phyloP scores from a whole-genome alignment of 2,113 vertebrate species.

The Anguilla rostrata region DNA sequence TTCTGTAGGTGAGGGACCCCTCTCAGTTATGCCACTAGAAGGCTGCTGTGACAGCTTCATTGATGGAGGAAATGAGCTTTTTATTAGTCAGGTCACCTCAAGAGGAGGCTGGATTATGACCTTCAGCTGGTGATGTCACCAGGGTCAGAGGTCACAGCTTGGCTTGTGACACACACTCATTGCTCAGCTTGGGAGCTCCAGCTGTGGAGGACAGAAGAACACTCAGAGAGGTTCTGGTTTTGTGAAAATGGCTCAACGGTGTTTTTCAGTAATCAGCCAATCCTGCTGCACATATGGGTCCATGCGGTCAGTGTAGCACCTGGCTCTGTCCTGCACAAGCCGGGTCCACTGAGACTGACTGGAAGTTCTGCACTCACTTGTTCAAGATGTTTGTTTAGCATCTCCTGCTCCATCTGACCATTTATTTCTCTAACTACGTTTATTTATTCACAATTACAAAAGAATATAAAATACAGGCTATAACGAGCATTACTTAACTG shows the following conservation, averaged over 20 bases:
- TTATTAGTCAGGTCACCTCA: conserved; percentile 6
- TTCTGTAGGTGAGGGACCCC: background rate
- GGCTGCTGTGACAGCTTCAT: conserved; percentile 10
- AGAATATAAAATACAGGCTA: too few relatives aligned
- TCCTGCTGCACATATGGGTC: too few relatives aligned
- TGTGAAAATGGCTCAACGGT: background rate
- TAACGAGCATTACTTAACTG: background rate
- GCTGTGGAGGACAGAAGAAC: conserved; percentile 34
- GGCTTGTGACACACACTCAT: conserved; percentile 53
- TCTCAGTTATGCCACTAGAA: conserved; percentile 11
- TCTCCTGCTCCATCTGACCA: background rate
- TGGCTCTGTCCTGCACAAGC: background rate
- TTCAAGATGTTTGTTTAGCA: background rate
- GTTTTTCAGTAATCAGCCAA: too few relatives aligned
- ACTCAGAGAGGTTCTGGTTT: background rate
- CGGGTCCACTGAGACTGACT: background rate
- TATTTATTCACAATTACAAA: too few relatives aligned
- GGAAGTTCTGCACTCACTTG: background rate
- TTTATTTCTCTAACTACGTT: background rate
- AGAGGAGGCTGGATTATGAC: background rate
- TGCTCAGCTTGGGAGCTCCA: conserved; percentile 38
- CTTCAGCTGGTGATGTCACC: conserved; percentile 50
- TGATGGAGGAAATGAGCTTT: conserved; percentile 9
- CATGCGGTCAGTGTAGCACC: background rate
- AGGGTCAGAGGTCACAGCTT: conserved; percentile 52